These are phyloP conservation scores for Drosophila paulistorum DNA, from an alignment of 1,140 invertebrate species.

Conservation along the genomic window DNA sequence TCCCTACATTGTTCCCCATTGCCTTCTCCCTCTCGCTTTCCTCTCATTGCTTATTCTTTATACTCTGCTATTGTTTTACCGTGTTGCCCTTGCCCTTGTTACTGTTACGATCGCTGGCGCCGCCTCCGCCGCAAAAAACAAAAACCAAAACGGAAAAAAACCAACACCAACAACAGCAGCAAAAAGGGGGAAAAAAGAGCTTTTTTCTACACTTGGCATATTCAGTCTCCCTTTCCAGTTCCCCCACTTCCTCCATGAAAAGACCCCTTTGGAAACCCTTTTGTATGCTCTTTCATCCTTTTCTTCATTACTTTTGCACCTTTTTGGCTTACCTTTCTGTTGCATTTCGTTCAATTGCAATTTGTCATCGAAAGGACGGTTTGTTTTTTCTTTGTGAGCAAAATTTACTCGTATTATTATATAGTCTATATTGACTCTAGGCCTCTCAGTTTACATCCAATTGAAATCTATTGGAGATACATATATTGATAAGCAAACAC, in stretches of 20 bases:
- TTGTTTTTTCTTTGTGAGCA: too few species aligned
- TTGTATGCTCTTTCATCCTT: background rate
- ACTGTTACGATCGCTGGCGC: conserved; percentile 49
- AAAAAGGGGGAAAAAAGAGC: background rate
- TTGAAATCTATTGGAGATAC: too few species aligned
- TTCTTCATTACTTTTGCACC: background rate
- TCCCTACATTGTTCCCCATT: background rate
- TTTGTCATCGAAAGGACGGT: background rate
- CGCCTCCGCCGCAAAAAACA: conserved; percentile 29
- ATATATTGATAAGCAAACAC: too few species aligned
- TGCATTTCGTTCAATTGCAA: too few species aligned
- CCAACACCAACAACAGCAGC: too few species aligned
- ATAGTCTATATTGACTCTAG: too few species aligned
- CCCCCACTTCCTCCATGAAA: too few species aligned
- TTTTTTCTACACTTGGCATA: background rate
- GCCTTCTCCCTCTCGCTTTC: background rate
- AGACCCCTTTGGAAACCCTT: too few species aligned
- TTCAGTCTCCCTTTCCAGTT: too few species aligned
- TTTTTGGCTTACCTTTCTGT: too few species aligned
- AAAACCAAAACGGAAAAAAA: background rate
- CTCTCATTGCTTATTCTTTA: conserved; percentile 2
- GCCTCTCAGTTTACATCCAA: too few species aligned
- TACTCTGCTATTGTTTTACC: conserved; percentile 14
- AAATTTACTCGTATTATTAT: too few species aligned
- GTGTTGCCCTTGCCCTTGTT: conserved; percentile 35